Percentiles rank a stretch among this genome's conserved stretches.
Evolutionary conservation across 2,113 vertebrate genomes (phyloP).

Genomic region (Onychostruthus taczanowskii): DNA sequence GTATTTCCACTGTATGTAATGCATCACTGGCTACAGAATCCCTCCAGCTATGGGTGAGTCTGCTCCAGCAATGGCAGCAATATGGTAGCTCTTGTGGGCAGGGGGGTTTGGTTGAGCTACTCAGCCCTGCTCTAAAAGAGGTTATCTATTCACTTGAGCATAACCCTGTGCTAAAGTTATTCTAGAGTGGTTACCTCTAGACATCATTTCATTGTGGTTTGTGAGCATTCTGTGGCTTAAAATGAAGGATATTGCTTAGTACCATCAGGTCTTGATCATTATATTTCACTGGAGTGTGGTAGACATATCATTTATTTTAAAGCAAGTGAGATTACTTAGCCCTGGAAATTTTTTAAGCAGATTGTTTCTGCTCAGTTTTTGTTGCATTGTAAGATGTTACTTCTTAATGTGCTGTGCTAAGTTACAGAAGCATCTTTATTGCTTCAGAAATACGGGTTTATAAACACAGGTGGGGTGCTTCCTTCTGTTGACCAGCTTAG

Average conservation of each 20-base stretch:
- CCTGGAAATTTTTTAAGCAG: neutral
- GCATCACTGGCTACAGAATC: neutral
- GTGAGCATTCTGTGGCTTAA: neutral
- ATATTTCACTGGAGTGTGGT: neutral
- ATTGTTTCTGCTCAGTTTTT: neutral
- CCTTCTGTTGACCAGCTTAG: neutral
- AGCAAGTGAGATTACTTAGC: neutral
- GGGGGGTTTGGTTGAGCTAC: neutral
- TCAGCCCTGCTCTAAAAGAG: neutral
- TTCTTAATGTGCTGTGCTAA: neutral
- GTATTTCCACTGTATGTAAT: neutral
- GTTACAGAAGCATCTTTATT: neutral
- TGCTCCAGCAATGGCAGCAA: neutral
- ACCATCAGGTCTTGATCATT: neutral
- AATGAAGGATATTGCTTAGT: neutral
- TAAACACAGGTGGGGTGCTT: neutral
- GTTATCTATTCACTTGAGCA: neutral
- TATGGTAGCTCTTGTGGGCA: neutral
- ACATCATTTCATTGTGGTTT: neutral
- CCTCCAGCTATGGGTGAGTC: neutral
- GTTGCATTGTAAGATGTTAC: neutral
- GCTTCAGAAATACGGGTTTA: neutral
- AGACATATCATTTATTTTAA: neutral
- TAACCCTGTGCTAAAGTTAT: neutral
- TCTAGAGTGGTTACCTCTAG: neutral